Conservation (phyloP, 2,888 invertebrate genomes). For the Dendrolimus houi region DNA sequence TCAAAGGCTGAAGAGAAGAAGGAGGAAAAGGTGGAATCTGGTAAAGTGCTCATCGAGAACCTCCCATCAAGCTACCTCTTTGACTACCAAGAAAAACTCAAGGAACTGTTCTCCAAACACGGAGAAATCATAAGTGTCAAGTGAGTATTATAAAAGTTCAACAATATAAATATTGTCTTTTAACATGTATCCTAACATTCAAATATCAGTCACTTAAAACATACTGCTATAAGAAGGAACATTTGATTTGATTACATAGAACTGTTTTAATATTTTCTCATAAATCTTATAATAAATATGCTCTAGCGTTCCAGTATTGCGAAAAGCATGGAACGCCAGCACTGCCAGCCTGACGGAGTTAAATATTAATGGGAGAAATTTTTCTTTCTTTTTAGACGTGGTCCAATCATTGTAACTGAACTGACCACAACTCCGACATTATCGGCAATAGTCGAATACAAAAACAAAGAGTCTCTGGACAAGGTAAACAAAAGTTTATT, state of each 20-base stretch:
- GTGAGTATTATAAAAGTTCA: slow-evolving; percentile 35
- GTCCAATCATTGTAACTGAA: slow-evolving; percentile 76
- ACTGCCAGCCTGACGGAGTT: slow-evolving; percentile 39
- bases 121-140: slow-evolving; percentile 60
- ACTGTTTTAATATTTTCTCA: slow-evolving; percentile 8
- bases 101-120: slow-evolving; percentile 65
- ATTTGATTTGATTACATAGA: slow-evolving; percentile 5
- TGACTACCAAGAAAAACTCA: slow-evolving; percentile 69
- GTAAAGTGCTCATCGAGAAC: slow-evolving; percentile 68
- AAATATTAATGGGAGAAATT: slow-evolving; percentile 62
- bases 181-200: slow-evolving; percentile 59
- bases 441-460: slow-evolving; percentile 76
- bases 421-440: slow-evolving; percentile 76
- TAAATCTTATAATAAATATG: slow-evolving; percentile 10
- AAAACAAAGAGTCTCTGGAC: slow-evolving; percentile 75
- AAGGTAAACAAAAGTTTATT: slow-evolving; percentile 72
- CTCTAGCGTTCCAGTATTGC: slow-evolving; percentile 41
- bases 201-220: slow-evolving; percentile 62
- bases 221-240: slow-evolving; percentile 12
- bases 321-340: slow-evolving; percentile 37
- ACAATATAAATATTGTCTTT: slow-evolving; percentile 10
- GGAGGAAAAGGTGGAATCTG: slow-evolving; percentile 65
- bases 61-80: slow-evolving; percentile 64
- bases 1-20: slow-evolving; percentile 45
- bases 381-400: slow-evolving; percentile 76